Evolutionary conservation across 2,797 vertebrate species (phyloP).

Genomic region (Silurus aristotelis): DNA sequence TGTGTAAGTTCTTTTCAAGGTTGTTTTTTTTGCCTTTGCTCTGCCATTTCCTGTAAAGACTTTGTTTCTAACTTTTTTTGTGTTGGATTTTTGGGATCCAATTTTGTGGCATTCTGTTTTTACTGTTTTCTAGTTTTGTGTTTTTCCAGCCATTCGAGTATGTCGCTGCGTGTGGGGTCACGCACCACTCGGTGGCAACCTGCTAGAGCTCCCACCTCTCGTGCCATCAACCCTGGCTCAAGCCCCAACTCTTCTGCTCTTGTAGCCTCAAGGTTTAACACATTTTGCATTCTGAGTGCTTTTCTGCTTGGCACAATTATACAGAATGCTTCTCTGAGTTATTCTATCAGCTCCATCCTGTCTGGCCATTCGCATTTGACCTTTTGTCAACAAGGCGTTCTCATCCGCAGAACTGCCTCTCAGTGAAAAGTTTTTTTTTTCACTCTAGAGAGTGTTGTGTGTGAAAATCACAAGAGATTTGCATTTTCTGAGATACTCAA

Average conservation of each 20-base stretch:
- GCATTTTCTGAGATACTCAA: background rate
- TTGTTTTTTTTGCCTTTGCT: no score
- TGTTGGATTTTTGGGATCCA: no score
- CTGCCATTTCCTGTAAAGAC: no score
- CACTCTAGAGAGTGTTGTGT: background rate
- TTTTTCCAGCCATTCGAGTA: no score
- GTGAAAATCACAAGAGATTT: background rate
- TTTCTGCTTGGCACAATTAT: background rate
- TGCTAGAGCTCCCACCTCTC: no score
- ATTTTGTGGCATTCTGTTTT: no score
- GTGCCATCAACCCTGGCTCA: no score
- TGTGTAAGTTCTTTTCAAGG: no score
- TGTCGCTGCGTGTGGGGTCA: no score
- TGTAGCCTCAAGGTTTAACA: background rate
- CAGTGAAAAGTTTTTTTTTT: background rate
- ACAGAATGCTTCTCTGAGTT: background rate
- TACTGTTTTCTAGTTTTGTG: no score
- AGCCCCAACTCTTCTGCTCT: background rate
- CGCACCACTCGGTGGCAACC: no score
- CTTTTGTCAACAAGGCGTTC: background rate
- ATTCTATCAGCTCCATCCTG: background rate
- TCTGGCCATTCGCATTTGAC: background rate
- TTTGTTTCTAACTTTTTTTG: no score
- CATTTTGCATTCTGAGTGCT: background rate
- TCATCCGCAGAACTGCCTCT: background rate